Percentiles rank a stretch among this genome's conserved stretches.
These are phyloP conservation scores for Rhinoptilus africanus DNA, from an alignment of 2,113 vertebrate species.

Conservation along the genomic window DNA sequence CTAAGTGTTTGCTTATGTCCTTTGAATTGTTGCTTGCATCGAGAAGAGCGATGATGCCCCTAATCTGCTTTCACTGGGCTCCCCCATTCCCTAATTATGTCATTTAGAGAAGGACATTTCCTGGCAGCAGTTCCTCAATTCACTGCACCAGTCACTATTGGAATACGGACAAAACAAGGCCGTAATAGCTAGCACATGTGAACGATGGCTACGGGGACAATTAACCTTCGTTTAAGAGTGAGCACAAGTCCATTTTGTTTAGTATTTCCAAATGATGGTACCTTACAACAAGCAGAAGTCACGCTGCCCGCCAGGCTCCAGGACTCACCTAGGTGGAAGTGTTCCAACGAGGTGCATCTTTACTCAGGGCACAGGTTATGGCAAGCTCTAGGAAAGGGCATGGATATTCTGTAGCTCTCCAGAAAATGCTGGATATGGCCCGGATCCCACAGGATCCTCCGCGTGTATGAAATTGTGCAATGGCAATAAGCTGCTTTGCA, in stretches of 20 bases:
- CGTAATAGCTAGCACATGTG: conserved; percentile 81
- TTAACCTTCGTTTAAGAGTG: conserved; percentile 21
- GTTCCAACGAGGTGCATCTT: neutral
- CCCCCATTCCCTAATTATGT: conserved; percentile 74
- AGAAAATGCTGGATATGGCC: neutral
- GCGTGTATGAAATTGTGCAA: neutral
- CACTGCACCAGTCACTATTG: conserved; percentile 55
- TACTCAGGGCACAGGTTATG: neutral
- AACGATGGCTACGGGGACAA: conserved; percentile 24
- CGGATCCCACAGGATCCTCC: neutral
- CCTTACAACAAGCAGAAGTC: conserved; percentile 49
- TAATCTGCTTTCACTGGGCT: conserved; percentile 65
- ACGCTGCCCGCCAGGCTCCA: conserved; percentile 25
- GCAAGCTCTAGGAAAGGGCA: neutral
- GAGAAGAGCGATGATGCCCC: conserved; percentile 65
- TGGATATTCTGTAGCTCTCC: neutral
- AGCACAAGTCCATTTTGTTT: conserved; percentile 46
- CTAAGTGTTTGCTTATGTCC: conserved; percentile 77
- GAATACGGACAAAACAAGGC: conserved; percentile 63
- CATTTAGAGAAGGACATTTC: conserved; percentile 75
- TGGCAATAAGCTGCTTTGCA: neutral
- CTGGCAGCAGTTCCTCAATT: conserved; percentile 74
- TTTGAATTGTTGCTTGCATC: conserved; percentile 61
- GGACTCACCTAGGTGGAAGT: neutral
- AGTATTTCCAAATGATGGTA: conserved; percentile 54